Evolutionary conservation across 2,113 vertebrate genomes (phyloP).

Genomic region (Pachypanchax playfairii): DNA sequence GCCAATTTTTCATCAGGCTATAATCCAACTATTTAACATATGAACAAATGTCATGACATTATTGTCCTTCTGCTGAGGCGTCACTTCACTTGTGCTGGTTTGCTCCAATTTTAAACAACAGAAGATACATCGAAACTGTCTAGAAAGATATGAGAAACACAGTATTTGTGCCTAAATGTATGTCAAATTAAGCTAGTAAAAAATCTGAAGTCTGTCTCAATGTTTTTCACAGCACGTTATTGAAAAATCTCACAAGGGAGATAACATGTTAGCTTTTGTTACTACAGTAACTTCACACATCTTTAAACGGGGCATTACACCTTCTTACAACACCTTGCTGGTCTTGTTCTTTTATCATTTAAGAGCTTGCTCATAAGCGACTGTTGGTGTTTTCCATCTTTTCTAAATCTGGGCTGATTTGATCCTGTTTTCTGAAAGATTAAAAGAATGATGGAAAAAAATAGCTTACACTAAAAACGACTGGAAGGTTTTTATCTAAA

Average conservation of each 20-base stretch:
- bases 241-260: background rate
- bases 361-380: background rate
- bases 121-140: background rate
- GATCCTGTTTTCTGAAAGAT: background rate
- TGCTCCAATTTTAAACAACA: background rate
- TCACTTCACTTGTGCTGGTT: background rate
- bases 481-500: background rate
- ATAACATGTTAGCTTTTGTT: background rate
- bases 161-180: background rate
- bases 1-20: background rate
- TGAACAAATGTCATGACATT: background rate
- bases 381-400: background rate
- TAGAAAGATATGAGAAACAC: no score
- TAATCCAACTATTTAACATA: background rate
- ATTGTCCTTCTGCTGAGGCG: background rate
- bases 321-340: background rate
- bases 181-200: background rate
- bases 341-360: background rate
- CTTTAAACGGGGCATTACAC: constrained; percentile 6
- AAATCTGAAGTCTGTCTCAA: background rate
- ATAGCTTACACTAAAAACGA: background rate
- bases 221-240: background rate
- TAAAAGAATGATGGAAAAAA: background rate
- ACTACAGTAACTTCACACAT: background rate
- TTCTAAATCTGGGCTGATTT: background rate